Evolutionary conservation across 2,888 invertebrate species (phyloP), one percentile per base, ranked within the genome.

Genomic region (Noctua janthina): DNA sequence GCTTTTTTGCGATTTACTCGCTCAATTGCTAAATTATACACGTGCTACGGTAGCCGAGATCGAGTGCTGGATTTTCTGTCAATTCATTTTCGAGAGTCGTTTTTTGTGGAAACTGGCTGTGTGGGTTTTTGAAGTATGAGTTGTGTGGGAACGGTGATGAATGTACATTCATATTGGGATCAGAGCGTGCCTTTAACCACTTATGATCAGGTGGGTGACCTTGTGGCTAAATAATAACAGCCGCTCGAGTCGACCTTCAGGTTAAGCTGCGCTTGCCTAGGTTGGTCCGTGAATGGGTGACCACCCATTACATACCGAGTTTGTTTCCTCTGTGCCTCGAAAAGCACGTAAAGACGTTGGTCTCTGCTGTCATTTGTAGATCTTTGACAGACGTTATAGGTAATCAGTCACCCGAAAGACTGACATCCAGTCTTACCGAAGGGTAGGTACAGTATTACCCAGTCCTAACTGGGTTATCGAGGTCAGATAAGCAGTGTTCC

Each of bases 1-100:
- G 85, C 78, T 67, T 76, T 79, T 79, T 86, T 89, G 29, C 68
- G 68, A 17, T 88, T 89, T 84, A 82, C 78, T 76, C 84, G 82
- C 80, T 85, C 83, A 82, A 81, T 83, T 78, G 83, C 68, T 78
- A 81, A 87, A 87, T 90, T 86, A 86, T 90, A 79, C 84, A 81
- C 66, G 73, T 64, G 66, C 83, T 20, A 15, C 39, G 43, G 59
- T 23, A 66, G n/a, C 39, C n/a, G 54, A 78, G 56, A 67, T 35
- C 39, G 43, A 79, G 54, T 64, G 54, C 74, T 54, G 83, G 83
- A 82, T 74, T 77, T 72, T 74, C 87, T 72, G 74, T 83, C 56
- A 83, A 81, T 73, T 51, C 64, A 59, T 70, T 79, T 73, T 70
- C 15, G n/a, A 74, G 35, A 46, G 51, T 39, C 7, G 62, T 71